Percentiles rank a stretch among this genome's conserved stretches.
Evolutionary conservation across 2,888 invertebrate genomes (phyloP).

Genomic region (Corythucha ciliata): DNA sequence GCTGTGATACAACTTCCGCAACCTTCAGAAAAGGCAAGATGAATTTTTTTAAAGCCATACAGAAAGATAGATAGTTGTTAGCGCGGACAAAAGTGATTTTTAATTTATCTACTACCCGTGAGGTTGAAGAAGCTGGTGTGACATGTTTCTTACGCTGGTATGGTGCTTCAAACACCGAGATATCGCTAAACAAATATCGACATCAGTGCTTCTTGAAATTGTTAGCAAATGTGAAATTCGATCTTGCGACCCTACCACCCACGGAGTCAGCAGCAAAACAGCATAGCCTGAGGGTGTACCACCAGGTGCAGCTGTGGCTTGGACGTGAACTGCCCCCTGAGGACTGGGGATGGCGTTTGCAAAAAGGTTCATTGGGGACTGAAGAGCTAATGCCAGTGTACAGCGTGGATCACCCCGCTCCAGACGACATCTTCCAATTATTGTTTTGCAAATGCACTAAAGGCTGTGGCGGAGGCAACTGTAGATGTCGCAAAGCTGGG

Average conservation of each 20-base stretch:
- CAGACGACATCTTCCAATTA: conserved; percentile 6
- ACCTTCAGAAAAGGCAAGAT: conserved; percentile 15
- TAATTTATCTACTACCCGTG: background rate
- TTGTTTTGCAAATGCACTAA: conserved; percentile 12
- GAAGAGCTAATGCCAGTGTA: conserved; percentile 22
- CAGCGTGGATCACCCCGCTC: conserved; percentile 11
- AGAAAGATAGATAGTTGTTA: too few species aligned
- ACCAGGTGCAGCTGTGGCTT: conserved; percentile 25
- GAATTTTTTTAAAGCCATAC: too few species aligned
- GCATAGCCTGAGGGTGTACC: conserved; percentile 18
- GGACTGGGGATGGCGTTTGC: conserved; percentile 17
- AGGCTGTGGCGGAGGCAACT: conserved; percentile 7
- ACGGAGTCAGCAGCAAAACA: conserved; percentile 21
- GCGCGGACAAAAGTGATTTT: too few species aligned
- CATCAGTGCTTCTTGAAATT: conserved; percentile 15
- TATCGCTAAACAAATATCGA: conserved; percentile 4
- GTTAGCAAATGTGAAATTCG: conserved; percentile 3
- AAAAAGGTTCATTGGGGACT: conserved; percentile 12
- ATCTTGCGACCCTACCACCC: conserved; percentile 15
- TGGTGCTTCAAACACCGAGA: background rate
- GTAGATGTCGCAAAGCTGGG: too few species aligned
- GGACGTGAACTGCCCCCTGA: conserved; percentile 23
- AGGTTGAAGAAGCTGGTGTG: conserved; percentile 9
- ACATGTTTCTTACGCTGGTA: conserved; percentile 11
- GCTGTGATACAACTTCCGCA: conserved; percentile 13